Percentiles rank a stretch among this genome's conserved stretches.
These are phyloP conservation scores for Chloropsis cyanopogon DNA, from an alignment of 2,113 vertebrate species.

Conservation along the genomic window DNA sequence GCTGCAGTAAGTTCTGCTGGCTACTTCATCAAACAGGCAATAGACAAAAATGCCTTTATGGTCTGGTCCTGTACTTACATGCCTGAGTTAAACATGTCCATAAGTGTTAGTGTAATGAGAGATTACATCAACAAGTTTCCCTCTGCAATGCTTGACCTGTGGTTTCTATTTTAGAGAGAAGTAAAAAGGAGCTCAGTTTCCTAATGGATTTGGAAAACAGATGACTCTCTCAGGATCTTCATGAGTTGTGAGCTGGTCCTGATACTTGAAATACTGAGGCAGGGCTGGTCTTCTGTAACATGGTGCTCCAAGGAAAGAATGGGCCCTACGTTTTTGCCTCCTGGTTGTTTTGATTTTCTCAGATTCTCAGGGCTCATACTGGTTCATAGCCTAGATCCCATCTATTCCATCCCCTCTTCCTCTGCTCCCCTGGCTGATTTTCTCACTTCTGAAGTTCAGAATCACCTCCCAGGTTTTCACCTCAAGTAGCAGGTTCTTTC, in stretches of 20 bases:
- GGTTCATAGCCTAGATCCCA: not conserved
- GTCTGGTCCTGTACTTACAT: not conserved
- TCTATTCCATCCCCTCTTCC: not conserved
- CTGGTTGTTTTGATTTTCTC: not conserved
- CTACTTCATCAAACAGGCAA: not conserved
- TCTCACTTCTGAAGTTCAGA: not conserved
- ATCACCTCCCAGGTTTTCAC: not conserved
- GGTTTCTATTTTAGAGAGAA: not conserved
- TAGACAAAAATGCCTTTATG: conserved; percentile 9
- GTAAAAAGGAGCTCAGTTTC: not conserved
- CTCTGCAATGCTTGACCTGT: not conserved
- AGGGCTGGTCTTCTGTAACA: not conserved
- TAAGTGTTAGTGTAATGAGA: conserved; percentile 2
- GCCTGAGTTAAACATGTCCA: not conserved
- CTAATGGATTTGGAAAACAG: not conserved
- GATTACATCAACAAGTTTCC: not conserved
- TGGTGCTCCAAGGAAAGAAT: not conserved
- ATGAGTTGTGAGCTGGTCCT: not conserved
- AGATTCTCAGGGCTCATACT: not conserved
- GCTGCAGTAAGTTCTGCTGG: not conserved
- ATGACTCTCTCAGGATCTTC: not conserved
- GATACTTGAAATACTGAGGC: not conserved
- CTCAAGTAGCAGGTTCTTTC: not conserved
- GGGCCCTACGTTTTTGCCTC: not conserved
- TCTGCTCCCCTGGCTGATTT: not conserved